These are phyloP conservation scores for Ctenopoma kingsleyae DNA, from an alignment of 2,797 vertebrate genomes.

Conservation along the genomic window DNA sequence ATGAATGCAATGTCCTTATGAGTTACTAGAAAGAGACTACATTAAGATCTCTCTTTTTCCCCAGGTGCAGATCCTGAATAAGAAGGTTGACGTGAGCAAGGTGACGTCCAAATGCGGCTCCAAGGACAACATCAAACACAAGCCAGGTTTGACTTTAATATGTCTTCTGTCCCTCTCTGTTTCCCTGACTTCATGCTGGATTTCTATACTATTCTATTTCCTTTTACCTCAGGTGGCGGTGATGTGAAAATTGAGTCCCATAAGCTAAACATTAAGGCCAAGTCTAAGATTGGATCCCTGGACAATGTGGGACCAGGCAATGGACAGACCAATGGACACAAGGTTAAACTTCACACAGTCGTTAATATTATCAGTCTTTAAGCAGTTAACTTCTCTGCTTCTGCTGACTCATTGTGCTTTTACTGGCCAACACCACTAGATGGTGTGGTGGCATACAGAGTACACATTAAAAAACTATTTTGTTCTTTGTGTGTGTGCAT, in stretches of 20 bases:
- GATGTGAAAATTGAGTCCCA: constrained; percentile 93
- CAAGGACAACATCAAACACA: constrained; percentile 94
- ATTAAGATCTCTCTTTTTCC: constrained; percentile 25
- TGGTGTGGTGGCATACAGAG: constrained; percentile 35
- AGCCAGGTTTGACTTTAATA: constrained; percentile 86
- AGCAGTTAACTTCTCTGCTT: not conserved
- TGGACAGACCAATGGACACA: constrained; percentile 83
- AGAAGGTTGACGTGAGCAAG: constrained; percentile 94
- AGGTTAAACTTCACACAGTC: constrained; percentile 54
- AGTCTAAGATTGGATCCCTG: constrained; percentile 92
- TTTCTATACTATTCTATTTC: not conserved
- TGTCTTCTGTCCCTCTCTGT: not conserved
- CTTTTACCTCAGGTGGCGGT: constrained; percentile 86
- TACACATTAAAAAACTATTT: not conserved
- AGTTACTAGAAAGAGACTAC: constrained; percentile 1
- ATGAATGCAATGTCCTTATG: not conserved
- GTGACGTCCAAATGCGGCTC: constrained; percentile 96
- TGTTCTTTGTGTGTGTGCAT: constrained; percentile 63
- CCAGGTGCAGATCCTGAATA: constrained; percentile 95
- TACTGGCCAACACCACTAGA: constrained; percentile 53
- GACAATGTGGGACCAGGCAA: constrained; percentile 89
- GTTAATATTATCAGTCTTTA: not conserved
- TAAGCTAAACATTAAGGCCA: constrained; percentile 91
- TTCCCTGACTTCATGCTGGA: not conserved
- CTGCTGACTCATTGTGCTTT: constrained; percentile 65